Percentiles rank a stretch among this genome's conserved stretches.
These are phyloP conservation scores for Tinamus major DNA, from an alignment of 2,797 vertebrate species.

Conservation along the genomic window DNA sequence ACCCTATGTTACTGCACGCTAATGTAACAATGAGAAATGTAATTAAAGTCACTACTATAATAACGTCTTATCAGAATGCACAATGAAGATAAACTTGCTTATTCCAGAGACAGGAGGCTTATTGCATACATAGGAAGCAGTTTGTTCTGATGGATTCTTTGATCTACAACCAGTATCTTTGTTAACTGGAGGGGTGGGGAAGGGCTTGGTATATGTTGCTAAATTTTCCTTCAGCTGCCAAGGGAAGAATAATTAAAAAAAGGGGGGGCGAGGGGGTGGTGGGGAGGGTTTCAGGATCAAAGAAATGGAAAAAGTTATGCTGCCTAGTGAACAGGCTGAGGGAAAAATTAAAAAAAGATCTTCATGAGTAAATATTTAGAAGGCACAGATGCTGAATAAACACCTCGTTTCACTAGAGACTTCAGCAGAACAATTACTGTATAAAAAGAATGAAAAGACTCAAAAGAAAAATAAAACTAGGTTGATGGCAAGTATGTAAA, in stretches of 20 bases:
- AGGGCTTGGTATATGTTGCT: conserved; percentile 1
- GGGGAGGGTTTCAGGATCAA: conserved; percentile 35
- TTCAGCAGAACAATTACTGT: conserved; percentile 25
- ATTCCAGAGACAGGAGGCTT: conserved; percentile 72
- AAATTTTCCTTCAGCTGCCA: conserved; percentile 30
- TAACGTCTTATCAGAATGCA: conserved; percentile 75
- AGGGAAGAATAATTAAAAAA: conserved; percentile 42
- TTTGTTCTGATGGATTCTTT: conserved; percentile 67
- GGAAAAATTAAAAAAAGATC: neutral
- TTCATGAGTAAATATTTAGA: conserved; percentile 72
- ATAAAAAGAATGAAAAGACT: conserved; percentile 50
- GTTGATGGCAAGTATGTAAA: conserved; percentile 41
- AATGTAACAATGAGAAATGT: conserved; percentile 75
- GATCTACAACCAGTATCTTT: conserved; percentile 36
- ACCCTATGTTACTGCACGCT: conserved; percentile 62
- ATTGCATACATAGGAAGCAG: conserved; percentile 73
- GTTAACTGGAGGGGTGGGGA: conserved; percentile 44
- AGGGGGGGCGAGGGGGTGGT: neutral
- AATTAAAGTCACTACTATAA: conserved; percentile 76
- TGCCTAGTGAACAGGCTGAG: conserved; percentile 20
- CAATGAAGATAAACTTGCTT: conserved; percentile 76
- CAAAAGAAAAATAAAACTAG: conserved; percentile 43
- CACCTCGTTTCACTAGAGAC: conserved; percentile 35
- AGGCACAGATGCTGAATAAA: conserved; percentile 58
- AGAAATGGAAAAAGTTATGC: neutral